Evolutionary conservation across 2,888 invertebrate species (phyloP), one percentile per base, ranked within the genome.

Genomic region (Aradus depressus): DNA sequence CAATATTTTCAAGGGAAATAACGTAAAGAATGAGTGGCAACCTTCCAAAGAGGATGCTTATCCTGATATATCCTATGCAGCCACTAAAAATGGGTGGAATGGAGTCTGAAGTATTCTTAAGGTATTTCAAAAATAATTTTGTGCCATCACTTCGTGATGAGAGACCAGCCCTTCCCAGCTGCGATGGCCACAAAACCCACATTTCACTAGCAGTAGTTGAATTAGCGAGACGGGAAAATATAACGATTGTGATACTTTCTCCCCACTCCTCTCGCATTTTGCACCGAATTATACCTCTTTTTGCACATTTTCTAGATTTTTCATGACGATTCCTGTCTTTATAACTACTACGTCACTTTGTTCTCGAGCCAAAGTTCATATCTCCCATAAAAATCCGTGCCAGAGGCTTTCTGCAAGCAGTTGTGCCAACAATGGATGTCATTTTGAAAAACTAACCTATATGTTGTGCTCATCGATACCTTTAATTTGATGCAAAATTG

Each of bases 1-100:
- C 25, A 64, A 66, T 31, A 62, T 65, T 37, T 64, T 61, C 54
- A 64, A 64, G 49, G 61, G 64, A 14, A 65, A 64, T 58, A 59
- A 63, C 59, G 54, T 63, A n/a, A 67, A 65, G 64, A 62, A 65
- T 54, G 55, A 61, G 44, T 66, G 63, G 64, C 54, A 61, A 41
- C 63, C 63, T 22, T 54, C 56, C 31, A 55, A 56, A 44, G 54
- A 53, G 32, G 47, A 58, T 49, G 61, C 51, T 1, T 65, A 56
- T 56, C 62, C 62, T 34, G 59, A 57, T 10, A 63, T 61, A 12
- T 35, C 54, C 4, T 62, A 62, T 48, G 61, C 63, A 5, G 60
- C 61, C 4, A 62, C 60, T 8, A 51, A 47, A 37, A 64, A 65
- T 51, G 64, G 63, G 3, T 65, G 64, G 63, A n/a, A 65, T 66